Conservation (phyloP, 2,113 vertebrate species). For the Mobula hypostoma region DNA sequence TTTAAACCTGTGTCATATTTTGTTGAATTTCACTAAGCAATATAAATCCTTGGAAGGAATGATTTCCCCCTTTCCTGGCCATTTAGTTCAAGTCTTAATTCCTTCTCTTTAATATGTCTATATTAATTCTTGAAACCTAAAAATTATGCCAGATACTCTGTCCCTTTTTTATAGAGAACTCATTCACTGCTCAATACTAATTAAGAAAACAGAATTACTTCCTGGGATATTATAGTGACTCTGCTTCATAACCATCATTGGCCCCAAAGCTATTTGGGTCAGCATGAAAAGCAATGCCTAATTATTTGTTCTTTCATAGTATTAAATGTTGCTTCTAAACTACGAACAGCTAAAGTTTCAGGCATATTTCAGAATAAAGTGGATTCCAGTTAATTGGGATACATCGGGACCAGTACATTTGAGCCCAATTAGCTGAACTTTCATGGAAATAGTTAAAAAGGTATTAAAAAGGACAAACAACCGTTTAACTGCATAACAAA, state of each 20-base stretch:
- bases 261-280: background rate
- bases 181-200: background rate
- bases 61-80: background rate
- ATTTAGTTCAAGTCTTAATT: background rate
- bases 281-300: no score
- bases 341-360: background rate
- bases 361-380: background rate
- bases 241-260: background rate
- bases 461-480: no score
- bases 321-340: background rate
- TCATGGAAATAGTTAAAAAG: no score
- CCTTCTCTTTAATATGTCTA: background rate
- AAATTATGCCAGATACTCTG: background rate
- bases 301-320: background rate
- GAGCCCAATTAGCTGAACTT: no score
- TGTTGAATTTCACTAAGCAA: background rate
- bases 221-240: background rate
- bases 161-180: background rate
- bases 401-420: no score
- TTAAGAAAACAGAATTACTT: background rate
- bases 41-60: background rate
- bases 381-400: no score
- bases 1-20: background rate
- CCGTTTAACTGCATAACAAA: no score
- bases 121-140: background rate